Conservation (phyloP, 2,888 invertebrate species). For the Myathropa florea region DNA sequence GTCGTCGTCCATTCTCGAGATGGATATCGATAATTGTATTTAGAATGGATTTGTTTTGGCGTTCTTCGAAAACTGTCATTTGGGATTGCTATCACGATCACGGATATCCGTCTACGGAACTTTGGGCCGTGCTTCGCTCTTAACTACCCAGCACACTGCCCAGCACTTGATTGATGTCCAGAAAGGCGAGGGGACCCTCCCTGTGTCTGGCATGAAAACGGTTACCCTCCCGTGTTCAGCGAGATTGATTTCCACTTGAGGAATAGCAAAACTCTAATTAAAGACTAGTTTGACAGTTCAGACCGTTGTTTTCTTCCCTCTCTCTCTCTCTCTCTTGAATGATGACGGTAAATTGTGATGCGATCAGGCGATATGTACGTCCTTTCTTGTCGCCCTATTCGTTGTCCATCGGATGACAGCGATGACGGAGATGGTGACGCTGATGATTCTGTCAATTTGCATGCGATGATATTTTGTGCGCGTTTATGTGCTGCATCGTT, state of each 20-base stretch:
- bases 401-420: conserved; percentile 2
- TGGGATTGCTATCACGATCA: conserved; percentile 61
- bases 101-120: conserved; percentile 62
- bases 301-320: neutral
- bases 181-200: neutral
- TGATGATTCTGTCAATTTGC: conserved; percentile 60
- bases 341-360: conserved; percentile 12
- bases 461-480: conserved; percentile 45
- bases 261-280: neutral
- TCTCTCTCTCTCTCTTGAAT: too few species aligned
- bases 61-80: conserved; percentile 36
- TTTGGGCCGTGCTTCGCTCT: neutral
- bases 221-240: neutral
- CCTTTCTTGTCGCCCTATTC: conserved; percentile 16
- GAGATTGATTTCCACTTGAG: neutral
- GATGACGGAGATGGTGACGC: conserved; percentile 4
- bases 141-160: neutral
- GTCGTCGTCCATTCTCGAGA: conserved; percentile 36
- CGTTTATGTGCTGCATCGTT: conserved; percentile 40
- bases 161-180: neutral
- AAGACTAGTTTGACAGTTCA: neutral
- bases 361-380: conserved; percentile 29
- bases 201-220: neutral
- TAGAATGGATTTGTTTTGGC: conserved; percentile 48
- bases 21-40: conserved; percentile 56